Percentiles rank a stretch among this genome's conserved stretches.
Conservation (phyloP, 1,140 invertebrate genomes). For the Calliphora vicina region DNA sequence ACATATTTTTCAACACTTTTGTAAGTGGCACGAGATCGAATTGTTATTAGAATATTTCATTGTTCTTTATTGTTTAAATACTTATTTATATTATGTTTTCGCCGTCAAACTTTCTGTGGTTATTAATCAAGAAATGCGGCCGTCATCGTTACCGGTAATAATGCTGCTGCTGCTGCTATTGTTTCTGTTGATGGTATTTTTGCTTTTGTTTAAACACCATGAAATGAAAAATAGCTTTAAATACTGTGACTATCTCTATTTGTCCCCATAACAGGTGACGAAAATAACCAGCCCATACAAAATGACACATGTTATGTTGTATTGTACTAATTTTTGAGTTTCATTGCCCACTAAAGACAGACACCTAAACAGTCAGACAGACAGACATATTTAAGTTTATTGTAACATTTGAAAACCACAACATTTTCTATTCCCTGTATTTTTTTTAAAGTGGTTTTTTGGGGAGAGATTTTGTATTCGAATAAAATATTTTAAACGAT, state of each 20-base stretch:
- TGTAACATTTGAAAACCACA: background rate
- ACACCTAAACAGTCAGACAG: too few species aligned
- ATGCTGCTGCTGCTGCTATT: background rate
- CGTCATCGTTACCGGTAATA: background rate
- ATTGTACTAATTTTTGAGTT: too few species aligned
- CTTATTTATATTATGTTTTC: background rate
- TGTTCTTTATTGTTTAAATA: background rate
- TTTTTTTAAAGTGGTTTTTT: too few species aligned
- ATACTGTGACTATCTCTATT: background rate
- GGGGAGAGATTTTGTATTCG: too few species aligned
- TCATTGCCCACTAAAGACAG: background rate
- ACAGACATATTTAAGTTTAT: background rate
- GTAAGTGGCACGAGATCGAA: background rate
- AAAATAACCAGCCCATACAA: background rate
- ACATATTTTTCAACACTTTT: background rate
- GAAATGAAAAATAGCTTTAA: background rate
- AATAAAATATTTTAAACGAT: too few species aligned
- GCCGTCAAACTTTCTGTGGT: background rate
- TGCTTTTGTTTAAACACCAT: background rate
- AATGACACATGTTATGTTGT: too few species aligned
- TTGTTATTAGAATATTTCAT: background rate
- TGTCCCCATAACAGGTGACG: slow-evolving; percentile 1
- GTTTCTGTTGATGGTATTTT: background rate
- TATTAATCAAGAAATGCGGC: background rate
- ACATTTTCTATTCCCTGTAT: background rate